Percentiles rank a stretch among this genome's conserved stretches.
These are phyloP conservation scores for Burhinus bistriatus DNA, from an alignment of 2,113 vertebrate genomes.

Conservation along the genomic window DNA sequence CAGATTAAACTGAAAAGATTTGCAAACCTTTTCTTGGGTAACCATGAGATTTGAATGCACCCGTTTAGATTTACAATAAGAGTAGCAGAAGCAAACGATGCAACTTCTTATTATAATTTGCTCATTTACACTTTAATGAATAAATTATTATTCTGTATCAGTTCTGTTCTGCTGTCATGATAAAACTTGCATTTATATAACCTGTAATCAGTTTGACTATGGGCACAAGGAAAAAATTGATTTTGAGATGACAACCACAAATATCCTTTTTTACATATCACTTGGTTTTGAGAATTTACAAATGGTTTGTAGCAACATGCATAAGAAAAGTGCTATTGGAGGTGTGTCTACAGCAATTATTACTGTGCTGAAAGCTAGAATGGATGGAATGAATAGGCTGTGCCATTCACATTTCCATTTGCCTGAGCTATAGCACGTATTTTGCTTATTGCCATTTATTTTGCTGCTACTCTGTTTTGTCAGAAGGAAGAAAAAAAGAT, in stretches of 20 bases:
- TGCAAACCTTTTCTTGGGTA: neutral
- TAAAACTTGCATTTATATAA: constrained; percentile 71
- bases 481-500: neutral
- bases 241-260: constrained; percentile 52
- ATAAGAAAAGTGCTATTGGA: neutral
- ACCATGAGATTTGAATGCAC: neutral
- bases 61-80: neutral
- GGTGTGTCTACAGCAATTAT: neutral
- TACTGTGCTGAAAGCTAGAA: neutral
- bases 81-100: neutral
- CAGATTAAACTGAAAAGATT: neutral
- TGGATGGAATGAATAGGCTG: neutral
- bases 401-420: neutral
- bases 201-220: constrained; percentile 56
- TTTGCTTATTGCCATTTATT: neutral
- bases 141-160: constrained; percentile 67
- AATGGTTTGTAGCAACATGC: constrained; percentile 43
- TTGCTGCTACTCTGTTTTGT: neutral
- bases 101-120: constrained; percentile 27
- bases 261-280: neutral
- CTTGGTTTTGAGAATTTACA: neutral
- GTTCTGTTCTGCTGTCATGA: constrained; percentile 46
- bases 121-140: constrained; percentile 75
- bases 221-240: constrained; percentile 49
- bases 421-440: neutral